Percentiles rank a stretch among this genome's conserved stretches.
Evolutionary conservation across 2,888 invertebrate genomes (phyloP).

Genomic region (Netelia inedita): DNA sequence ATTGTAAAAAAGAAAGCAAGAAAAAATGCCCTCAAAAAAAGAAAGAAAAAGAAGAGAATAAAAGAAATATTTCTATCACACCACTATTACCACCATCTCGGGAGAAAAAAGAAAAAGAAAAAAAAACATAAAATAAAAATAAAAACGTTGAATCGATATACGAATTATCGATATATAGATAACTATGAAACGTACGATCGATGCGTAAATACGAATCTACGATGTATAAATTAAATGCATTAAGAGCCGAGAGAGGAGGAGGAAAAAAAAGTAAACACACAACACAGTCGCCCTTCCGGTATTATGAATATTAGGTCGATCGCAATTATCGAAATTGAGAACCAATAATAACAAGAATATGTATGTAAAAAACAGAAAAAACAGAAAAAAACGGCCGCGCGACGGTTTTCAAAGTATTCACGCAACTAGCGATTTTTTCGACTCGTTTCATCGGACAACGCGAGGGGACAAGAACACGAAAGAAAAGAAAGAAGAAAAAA

Average conservation of each 20-base stretch:
- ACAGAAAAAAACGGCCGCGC: constrained; percentile 23
- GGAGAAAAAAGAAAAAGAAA: neutral
- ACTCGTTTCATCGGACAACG: constrained; percentile 67
- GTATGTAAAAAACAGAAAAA: constrained; percentile 1
- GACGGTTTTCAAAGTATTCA: constrained; percentile 61
- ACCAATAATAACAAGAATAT: neutral
- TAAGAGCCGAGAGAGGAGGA: constrained; percentile 38
- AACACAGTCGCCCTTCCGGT: constrained; percentile 61
- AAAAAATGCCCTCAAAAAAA: neutral
- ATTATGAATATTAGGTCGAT: constrained; percentile 60
- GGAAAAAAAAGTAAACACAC: constrained; percentile 19
- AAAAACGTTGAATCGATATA: constrained; percentile 44
- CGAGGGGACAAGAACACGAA: neutral
- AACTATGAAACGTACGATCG: constrained; percentile 46
- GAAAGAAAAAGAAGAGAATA: neutral
- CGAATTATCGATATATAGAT: constrained; percentile 64
- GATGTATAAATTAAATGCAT: constrained; percentile 56
- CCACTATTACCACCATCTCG: constrained; percentile 30
- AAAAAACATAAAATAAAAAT: constrained; percentile 8
- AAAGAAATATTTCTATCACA: constrained; percentile 26
- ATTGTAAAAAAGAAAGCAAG: constrained; percentile 39
- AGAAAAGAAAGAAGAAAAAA: constrained; percentile 9
- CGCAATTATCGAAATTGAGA: constrained; percentile 52
- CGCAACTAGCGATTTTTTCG: constrained; percentile 68
- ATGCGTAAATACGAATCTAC: constrained; percentile 47